Conservation (phyloP, 2,797 vertebrate species). For the Microtus obscurus region DNA sequence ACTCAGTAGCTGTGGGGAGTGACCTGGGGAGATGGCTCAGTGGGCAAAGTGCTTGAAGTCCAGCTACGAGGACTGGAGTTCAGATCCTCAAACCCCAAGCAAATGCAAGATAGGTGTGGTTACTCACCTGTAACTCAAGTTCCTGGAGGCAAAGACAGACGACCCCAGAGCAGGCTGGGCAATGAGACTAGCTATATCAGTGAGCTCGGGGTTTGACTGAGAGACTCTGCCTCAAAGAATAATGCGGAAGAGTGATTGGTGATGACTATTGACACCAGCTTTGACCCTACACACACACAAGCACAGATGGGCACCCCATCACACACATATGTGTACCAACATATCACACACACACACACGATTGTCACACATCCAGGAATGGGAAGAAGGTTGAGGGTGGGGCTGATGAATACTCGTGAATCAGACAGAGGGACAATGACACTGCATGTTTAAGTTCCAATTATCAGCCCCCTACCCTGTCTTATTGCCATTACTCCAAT, state of each 20-base stretch:
- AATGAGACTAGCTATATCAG: neutral
- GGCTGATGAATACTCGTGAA: neutral
- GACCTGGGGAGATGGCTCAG: neutral
- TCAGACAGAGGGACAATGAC: neutral
- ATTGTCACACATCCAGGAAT: neutral
- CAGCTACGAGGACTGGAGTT: neutral
- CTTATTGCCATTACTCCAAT: accelerated
- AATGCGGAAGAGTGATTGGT: neutral
- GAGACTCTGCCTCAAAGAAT: neutral
- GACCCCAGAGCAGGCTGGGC: neutral
- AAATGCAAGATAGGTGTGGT: neutral
- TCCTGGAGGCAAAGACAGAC: neutral
- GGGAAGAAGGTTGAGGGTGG: neutral
- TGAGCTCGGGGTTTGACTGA: neutral
- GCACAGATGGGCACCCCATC: neutral
- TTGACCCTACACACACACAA: neutral
- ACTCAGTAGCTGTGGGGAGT: neutral
- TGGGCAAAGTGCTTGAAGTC: neutral
- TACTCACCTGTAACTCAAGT: neutral
- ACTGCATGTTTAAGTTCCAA: neutral
- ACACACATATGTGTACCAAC: neutral
- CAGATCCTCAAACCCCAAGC: neutral
- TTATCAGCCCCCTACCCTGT: accelerated
- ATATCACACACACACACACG: neutral
- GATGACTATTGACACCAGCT: neutral